Evolutionary conservation across 2,888 invertebrate species (phyloP).

Genomic region (Apoderus coryli): DNA sequence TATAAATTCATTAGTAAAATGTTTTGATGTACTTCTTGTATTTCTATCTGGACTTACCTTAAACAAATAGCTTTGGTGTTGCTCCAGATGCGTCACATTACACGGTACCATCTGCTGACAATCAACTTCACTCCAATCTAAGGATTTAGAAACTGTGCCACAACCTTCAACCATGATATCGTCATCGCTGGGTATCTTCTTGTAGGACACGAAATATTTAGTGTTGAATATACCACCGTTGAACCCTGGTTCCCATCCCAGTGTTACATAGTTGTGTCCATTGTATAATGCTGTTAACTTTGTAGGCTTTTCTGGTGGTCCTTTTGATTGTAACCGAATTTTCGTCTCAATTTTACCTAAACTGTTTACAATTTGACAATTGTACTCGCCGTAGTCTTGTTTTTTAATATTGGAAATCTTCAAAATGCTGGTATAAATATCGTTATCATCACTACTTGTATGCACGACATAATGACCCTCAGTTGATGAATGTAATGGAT

Average conservation of each 20-base stretch:
- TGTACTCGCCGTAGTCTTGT: conserved; percentile 85
- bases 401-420: conserved; percentile 57
- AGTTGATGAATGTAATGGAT: conserved; percentile 61
- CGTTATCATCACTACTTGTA: conserved; percentile 67
- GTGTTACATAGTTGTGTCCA: conserved; percentile 63
- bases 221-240: conserved; percentile 79
- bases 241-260: conserved; percentile 81
- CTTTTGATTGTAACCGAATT: conserved; percentile 72
- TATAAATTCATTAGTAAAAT: conserved; percentile 25
- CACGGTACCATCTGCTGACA: conserved; percentile 78
- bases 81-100: conserved; percentile 72
- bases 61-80: conserved; percentile 75
- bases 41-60: conserved; percentile 41
- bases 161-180: conserved; percentile 48
- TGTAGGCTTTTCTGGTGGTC: conserved; percentile 72
- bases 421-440: conserved; percentile 69
- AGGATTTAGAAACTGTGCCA: conserved; percentile 40
- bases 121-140: conserved; percentile 71
- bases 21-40: neutral
- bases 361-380: conserved; percentile 72
- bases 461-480: conserved; percentile 79
- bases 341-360: conserved; percentile 62
- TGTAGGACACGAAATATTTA: conserved; percentile 75
- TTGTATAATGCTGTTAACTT: conserved; percentile 56
- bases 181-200: conserved; percentile 48